Evolutionary conservation across 1,140 invertebrate species (phyloP).

Genomic region (Scaptomyza montana): DNA sequence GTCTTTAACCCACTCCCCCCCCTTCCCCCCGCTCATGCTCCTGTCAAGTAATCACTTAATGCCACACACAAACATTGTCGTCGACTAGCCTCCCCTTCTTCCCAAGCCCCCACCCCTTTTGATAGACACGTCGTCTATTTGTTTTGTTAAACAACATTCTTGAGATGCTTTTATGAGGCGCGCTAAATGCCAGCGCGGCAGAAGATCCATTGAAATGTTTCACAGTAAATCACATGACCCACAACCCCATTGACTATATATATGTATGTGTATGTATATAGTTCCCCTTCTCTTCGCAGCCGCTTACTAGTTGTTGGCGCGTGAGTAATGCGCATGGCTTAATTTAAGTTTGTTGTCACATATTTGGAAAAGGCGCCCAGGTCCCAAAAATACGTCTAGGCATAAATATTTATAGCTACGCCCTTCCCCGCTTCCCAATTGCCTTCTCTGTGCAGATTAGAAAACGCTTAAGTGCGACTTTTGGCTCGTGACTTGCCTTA

Average conservation of each 20-base stretch:
- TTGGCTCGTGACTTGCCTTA: constrained; percentile 82
- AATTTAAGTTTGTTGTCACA: constrained; percentile 78
- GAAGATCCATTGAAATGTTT: constrained; percentile 8
- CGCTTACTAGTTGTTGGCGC: constrained; percentile 41
- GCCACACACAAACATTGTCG: constrained; percentile 54
- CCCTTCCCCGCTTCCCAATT: constrained; percentile 1
- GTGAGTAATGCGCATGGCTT: constrained; percentile 75
- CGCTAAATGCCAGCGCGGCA: constrained; percentile 55
- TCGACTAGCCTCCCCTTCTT: neutral
- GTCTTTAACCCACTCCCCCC: constrained; percentile 34
- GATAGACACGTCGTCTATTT: constrained; percentile 45
- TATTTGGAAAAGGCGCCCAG: constrained; percentile 51
- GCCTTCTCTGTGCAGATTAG: constrained; percentile 51
- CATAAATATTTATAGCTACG: constrained; percentile 72
- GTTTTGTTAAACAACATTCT: constrained; percentile 78
- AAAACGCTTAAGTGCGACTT: constrained; percentile 82
- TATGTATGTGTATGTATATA: neutral
- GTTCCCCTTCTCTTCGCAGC: neutral
- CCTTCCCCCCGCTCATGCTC: constrained; percentile 2
- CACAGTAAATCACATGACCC: constrained; percentile 72
- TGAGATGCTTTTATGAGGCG: constrained; percentile 79
- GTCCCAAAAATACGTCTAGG: constrained; percentile 40
- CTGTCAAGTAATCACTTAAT: constrained; percentile 70
- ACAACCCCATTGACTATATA: constrained; percentile 1
- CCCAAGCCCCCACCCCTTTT: neutral